Conservation (phyloP, 2,797 vertebrate species). For the Eleutherodactylus coqui region DNA sequence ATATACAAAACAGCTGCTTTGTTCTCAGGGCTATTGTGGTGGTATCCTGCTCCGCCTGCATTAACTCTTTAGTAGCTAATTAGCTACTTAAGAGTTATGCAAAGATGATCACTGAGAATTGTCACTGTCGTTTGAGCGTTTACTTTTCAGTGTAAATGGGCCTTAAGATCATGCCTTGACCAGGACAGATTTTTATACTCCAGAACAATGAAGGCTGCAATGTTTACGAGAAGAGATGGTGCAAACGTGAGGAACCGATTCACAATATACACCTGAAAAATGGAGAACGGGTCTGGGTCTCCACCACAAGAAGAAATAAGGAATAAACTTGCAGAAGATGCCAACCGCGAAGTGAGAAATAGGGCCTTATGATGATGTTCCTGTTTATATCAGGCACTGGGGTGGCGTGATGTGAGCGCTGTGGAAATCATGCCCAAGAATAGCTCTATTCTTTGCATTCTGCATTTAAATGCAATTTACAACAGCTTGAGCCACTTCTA, state of each 20-base stretch:
- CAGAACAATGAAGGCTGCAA: not conserved
- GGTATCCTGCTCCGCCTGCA: too few relatives aligned
- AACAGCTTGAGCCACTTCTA: slow-evolving; percentile 27
- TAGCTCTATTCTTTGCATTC: slow-evolving; percentile 28
- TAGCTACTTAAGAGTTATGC: too few relatives aligned
- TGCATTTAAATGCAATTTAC: slow-evolving; percentile 39
- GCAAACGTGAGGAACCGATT: not conserved
- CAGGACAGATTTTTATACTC: not conserved
- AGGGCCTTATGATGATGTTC: not conserved
- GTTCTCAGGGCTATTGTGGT: too few relatives aligned
- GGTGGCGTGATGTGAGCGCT: slow-evolving; percentile 12
- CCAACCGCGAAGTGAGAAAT: not conserved
- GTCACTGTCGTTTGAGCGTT: too few relatives aligned
- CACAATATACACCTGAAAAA: not conserved
- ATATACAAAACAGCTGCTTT: too few relatives aligned
- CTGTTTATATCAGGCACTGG: slow-evolving; percentile 26
- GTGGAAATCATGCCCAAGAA: slow-evolving; percentile 3
- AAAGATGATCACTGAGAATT: too few relatives aligned
- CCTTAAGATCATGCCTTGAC: not conserved
- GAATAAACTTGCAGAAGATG: not conserved
- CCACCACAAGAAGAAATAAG: not conserved
- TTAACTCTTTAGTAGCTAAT: too few relatives aligned
- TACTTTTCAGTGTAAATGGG: too few relatives aligned
- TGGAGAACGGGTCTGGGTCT: not conserved
- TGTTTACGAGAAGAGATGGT: not conserved